Conservation (phyloP, 2,888 invertebrate genomes). For the Monochamus alternatus region DNA sequence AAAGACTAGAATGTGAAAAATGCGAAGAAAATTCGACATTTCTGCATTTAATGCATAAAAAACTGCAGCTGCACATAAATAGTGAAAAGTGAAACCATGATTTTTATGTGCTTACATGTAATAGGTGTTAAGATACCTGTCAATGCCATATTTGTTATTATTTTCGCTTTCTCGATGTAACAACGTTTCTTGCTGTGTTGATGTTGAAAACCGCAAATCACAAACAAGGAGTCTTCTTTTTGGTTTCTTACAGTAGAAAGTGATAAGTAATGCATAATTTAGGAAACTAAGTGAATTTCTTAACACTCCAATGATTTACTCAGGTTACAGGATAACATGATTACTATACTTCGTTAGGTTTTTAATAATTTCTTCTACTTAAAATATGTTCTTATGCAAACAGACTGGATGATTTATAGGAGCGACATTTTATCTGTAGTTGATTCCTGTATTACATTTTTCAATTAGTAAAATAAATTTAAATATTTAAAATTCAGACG, state of each 20-base stretch:
- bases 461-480: not conserved
- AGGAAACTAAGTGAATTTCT: conserved; percentile 30
- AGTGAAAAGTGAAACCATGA: conserved; percentile 44
- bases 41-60: too few species aligned
- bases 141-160: conserved; percentile 34
- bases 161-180: conserved; percentile 11
- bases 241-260: conserved; percentile 31
- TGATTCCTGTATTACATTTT: not conserved
- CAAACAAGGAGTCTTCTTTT: conserved; percentile 8
- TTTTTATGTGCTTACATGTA: not conserved
- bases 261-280: conserved; percentile 23
- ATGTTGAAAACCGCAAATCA: conserved; percentile 25
- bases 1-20: too few species aligned
- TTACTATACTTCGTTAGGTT: not conserved
- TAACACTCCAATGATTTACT: conserved; percentile 33
- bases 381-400: conserved; percentile 27
- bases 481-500: too few species aligned
- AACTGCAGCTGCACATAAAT: conserved; percentile 2
- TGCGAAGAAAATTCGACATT: too few species aligned
- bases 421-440: not conserved
- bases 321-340: conserved; percentile 15
- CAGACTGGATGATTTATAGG: not conserved
- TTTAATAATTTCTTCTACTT: conserved; percentile 21
- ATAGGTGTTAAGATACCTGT: conserved; percentile 16
- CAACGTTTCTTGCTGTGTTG: conserved; percentile 10